Base-by-base conservation (phyloP, 2,888 invertebrate genomes). In the Nymphalis urticae region DNA sequence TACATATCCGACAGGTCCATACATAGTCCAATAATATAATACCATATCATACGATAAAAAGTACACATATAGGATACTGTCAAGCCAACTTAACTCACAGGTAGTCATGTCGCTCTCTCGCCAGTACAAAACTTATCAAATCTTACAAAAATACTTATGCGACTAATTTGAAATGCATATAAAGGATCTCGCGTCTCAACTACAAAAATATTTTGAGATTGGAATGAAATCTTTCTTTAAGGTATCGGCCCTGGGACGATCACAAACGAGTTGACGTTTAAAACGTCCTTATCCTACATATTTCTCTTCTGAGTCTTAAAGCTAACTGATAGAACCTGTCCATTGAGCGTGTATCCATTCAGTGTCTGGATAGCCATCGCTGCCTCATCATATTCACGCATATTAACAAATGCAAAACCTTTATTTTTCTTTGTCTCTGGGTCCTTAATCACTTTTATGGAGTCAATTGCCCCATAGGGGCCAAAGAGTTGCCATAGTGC, bases 131-230 rank as follows among this genome's bases (percentile, higher is more conserved):
- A 90, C 89, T 90, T 87, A 85, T 89, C 87, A 87, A 90, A 89
- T 89, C 92, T 92, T 93, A 93, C 88, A 92, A 93, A 93, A 93
- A 92, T 92, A 92, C 92, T 93, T 92, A 92, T 88, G 87, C 84
- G 85, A 87, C 90, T 92, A 92, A 88, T 92, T 86, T 90, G 87
- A 92, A 92, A 92, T 92, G 92, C 92, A 92, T 87, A 89, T 88
- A 88, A 88, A 91, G 89, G 90, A 88, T 88, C 87, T 86, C 87
- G 84, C 87, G 87, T 89, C 89, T 89, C 87, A 82, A 88, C 92
- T 93, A 92, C 88, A 92, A 92, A 92, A 92, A 92, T 93, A 92
- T 91, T 88, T 83, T 89, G 91, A 90, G 92, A 91, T 90, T 93
- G 93, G 93, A 93, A 93, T 93, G 93, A 90, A 92, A 91, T 81